Conservation (phyloP, 2,113 vertebrate genomes). For the Thymallus thymallus region DNA sequence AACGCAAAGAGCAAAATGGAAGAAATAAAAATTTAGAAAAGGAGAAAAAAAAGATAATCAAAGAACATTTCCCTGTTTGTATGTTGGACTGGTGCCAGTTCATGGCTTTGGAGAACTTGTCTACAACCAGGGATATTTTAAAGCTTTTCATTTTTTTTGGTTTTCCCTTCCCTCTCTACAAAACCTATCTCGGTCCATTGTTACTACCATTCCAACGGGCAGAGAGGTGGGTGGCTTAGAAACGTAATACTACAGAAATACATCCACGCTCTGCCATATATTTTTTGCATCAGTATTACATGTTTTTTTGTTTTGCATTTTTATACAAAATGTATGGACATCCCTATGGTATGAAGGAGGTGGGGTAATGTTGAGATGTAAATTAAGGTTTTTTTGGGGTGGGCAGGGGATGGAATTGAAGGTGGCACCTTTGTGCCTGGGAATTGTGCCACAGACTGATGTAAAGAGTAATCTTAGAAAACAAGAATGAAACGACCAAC, state of each 20-base stretch:
- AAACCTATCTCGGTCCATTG: conserved; percentile 83
- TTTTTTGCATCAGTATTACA: conserved; percentile 92
- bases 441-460: conserved; percentile 76
- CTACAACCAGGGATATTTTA: conserved; percentile 95
- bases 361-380: conserved; percentile 73
- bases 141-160: conserved; percentile 75
- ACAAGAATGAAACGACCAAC: conserved; percentile 77
- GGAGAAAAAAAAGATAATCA: conserved; percentile 71
- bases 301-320: conserved; percentile 66
- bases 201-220: conserved; percentile 82
- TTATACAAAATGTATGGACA: conserved; percentile 86
- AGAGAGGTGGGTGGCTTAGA: conserved; percentile 73
- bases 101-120: conserved; percentile 91
- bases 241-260: conserved; percentile 51
- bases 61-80: conserved; percentile 84
- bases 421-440: conserved; percentile 68
- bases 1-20: conserved; percentile 17
- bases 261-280: conserved; percentile 73
- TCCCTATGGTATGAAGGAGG: conserved; percentile 86
- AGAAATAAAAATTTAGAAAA: conserved; percentile 50
- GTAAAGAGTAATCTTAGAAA: conserved; percentile 75
- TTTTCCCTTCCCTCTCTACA: conserved; percentile 66
- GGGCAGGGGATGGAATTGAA: conserved; percentile 14
- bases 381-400: conserved; percentile 69
- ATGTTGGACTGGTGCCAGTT: conserved; percentile 87